These are phyloP conservation scores for Chlamydotis undulata DNA, from an alignment of 2,113 vertebrate species.

Conservation along the genomic window DNA sequence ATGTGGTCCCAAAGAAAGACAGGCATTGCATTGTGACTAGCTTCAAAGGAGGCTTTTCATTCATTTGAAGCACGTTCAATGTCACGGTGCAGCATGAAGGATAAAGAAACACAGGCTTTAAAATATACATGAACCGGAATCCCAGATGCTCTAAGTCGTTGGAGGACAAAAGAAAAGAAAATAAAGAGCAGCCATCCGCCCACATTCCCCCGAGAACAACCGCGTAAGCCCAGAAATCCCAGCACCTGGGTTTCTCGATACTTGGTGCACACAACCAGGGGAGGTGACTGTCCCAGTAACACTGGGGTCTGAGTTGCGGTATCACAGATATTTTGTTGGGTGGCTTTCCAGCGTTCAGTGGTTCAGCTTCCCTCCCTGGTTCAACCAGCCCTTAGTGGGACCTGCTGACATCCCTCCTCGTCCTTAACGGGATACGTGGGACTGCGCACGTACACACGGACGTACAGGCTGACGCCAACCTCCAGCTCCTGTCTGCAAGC, in stretches of 20 bases:
- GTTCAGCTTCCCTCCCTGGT: accelerated
- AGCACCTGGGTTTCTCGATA: not conserved
- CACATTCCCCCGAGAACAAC: not conserved
- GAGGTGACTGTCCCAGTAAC: not conserved
- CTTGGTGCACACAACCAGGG: not conserved
- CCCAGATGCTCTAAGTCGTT: not conserved
- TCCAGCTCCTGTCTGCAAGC: not conserved
- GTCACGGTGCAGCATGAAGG: not conserved
- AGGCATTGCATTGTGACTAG: not conserved
- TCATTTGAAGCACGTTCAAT: conserved; percentile 25
- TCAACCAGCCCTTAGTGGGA: not conserved
- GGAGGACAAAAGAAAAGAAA: not conserved
- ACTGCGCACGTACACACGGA: not conserved
- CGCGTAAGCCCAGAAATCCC: not conserved
- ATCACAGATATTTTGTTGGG: not conserved
- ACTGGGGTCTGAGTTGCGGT: not conserved
- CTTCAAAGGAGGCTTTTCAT: conserved; percentile 15
- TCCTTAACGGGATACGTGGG: not conserved
- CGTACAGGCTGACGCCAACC: not conserved
- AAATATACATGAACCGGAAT: not conserved
- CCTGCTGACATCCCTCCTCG: not conserved
- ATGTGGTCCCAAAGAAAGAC: conserved; percentile 6
- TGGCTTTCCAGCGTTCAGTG: not conserved
- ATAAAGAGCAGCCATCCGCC: not conserved
- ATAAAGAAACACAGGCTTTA: conserved; percentile 16